Conservation (phyloP, 1,140 invertebrate genomes). For the Dermatophagoides farinae region DNA sequence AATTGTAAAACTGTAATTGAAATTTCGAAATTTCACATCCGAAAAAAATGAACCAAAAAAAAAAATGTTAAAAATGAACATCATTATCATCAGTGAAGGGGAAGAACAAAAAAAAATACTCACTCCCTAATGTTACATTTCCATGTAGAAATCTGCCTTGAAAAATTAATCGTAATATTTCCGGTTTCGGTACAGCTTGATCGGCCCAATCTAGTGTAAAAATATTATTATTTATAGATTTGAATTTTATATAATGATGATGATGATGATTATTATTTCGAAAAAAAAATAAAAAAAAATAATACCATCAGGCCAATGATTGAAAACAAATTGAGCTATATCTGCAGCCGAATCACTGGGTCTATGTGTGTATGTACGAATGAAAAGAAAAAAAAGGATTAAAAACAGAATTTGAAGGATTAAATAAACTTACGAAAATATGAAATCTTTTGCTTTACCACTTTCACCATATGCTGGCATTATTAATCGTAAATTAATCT, state of each 20-base stretch:
- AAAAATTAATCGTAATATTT: conserved; percentile 94
- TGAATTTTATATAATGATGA: too few relatives aligned
- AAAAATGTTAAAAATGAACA: neutral
- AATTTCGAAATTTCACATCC: neutral
- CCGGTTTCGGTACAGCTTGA: conserved; percentile 79
- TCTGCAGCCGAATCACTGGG: conserved; percentile 89
- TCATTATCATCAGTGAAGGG: too few relatives aligned
- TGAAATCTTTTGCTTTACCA: conserved; percentile 95
- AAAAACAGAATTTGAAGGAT: neutral
- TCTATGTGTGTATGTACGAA: conserved; percentile 28
- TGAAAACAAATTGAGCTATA: conserved; percentile 94
- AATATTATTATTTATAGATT: conserved; percentile 22
- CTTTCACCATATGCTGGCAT: conserved; percentile 45
- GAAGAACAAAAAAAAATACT: conserved; percentile 9
- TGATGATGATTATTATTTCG: neutral
- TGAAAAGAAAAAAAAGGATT: neutral
- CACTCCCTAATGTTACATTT: conserved; percentile 79
- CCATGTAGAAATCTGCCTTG: conserved; percentile 97
- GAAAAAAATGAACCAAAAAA: neutral
- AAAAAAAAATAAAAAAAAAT: conserved; percentile 5
- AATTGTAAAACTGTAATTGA: conserved; percentile 56
- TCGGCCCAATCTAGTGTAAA: conserved; percentile 70
- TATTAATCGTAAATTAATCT: conserved; percentile 89
- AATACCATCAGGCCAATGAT: conserved; percentile 68
- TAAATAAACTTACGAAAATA: conserved; percentile 36